Evolutionary conservation across 2,797 vertebrate genomes (phyloP).

Genomic region (Cephalopachus bancanus): DNA sequence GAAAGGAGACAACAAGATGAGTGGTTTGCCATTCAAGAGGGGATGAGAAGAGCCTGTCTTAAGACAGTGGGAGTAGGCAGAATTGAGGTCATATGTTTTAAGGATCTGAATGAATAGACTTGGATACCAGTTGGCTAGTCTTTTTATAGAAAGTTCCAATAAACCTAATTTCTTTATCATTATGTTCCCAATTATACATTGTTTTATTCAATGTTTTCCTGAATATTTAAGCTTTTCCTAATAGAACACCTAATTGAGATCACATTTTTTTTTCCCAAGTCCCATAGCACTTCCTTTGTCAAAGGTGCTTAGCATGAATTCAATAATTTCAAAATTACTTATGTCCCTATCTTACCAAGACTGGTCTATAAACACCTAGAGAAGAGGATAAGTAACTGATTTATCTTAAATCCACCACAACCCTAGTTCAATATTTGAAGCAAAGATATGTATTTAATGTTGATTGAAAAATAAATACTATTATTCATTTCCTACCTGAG

Average conservation of each 20-base stretch:
- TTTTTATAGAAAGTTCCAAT: neutral
- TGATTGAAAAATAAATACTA: constrained; percentile 17
- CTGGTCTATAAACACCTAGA: neutral
- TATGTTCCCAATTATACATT: neutral
- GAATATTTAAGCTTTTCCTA: neutral
- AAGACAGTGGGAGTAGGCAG: neutral
- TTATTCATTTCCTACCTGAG: neutral
- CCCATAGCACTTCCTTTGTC: neutral
- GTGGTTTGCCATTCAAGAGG: neutral
- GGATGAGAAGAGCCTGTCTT: neutral
- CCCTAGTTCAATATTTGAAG: neutral
- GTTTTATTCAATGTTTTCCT: neutral
- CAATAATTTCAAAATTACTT: neutral
- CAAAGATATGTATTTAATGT: neutral
- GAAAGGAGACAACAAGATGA: neutral
- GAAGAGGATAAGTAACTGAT: neutral
- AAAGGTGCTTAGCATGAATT: neutral
- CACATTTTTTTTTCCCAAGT: neutral
- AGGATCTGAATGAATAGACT: neutral
- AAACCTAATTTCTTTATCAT: neutral
- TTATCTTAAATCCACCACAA: neutral
- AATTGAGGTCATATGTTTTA: neutral
- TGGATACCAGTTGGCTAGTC: neutral
- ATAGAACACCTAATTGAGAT: neutral
- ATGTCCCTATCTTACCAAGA: neutral